Evolutionary conservation across 2,888 invertebrate genomes (phyloP).

Genomic region (Phortica okadai): DNA sequence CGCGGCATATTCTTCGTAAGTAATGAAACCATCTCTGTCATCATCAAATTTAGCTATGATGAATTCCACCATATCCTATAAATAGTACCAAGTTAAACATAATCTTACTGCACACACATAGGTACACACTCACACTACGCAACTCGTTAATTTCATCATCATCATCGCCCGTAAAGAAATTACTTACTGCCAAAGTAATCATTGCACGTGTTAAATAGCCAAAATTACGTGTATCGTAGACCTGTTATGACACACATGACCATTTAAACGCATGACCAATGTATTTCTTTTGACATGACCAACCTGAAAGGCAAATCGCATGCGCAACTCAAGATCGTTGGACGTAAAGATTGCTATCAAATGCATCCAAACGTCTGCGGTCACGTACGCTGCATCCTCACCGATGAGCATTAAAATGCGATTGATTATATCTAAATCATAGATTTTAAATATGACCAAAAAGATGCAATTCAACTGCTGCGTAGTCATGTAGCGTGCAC

Average conservation of each 20-base stretch:
- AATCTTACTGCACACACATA: not conserved
- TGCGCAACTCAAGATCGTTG: constrained; percentile 82
- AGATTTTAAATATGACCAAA: constrained; percentile 83
- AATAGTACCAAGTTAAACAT: constrained; percentile 65
- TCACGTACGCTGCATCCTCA: constrained; percentile 75
- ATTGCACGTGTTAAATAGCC: constrained; percentile 83
- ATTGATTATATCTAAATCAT: constrained; percentile 83
- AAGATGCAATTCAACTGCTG: constrained; percentile 81
- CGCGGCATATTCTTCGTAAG: constrained; percentile 78
- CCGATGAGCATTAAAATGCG: constrained; percentile 81
- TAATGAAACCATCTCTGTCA: constrained; percentile 85
- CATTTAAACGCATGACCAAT: not conserved
- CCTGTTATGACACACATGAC: constrained; percentile 48
- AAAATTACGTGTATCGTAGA: constrained; percentile 83
- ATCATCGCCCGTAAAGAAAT: constrained; percentile 78
- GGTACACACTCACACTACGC: constrained; percentile 55
- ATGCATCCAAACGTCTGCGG: constrained; percentile 82
- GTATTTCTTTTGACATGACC: not conserved
- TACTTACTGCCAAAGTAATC: constrained; percentile 78
- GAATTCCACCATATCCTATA: constrained; percentile 84
- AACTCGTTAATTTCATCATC: constrained; percentile 85
- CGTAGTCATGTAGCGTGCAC: constrained; percentile 75
- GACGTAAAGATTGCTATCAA: constrained; percentile 84
- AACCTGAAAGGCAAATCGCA: constrained; percentile 82
- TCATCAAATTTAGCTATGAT: constrained; percentile 85